These are phyloP conservation scores for Chydorus sphaericus DNA, from an alignment of 2,888 invertebrate genomes.

Conservation along the genomic window DNA sequence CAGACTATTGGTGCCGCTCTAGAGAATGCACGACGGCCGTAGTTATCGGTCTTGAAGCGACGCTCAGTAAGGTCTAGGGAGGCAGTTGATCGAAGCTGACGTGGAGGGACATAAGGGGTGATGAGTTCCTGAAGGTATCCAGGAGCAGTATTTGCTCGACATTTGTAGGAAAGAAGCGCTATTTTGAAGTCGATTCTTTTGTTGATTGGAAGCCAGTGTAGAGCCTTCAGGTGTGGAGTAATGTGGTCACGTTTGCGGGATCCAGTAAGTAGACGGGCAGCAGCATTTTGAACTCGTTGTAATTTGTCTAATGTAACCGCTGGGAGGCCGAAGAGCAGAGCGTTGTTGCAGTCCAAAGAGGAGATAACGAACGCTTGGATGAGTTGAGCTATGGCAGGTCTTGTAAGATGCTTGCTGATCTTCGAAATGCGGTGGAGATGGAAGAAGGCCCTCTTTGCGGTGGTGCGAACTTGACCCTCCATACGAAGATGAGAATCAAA, in stretches of 20 bases:
- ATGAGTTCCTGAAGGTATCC: too few relatives aligned
- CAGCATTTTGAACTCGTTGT: not conserved
- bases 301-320: not conserved
- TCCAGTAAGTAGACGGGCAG: not conserved
- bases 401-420: not conserved
- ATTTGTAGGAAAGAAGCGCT: too few relatives aligned
- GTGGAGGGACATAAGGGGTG: too few relatives aligned
- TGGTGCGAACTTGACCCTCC: not conserved
- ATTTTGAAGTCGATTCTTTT: too few relatives aligned
- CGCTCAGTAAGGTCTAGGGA: too few relatives aligned
- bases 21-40: not conserved
- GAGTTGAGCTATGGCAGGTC: not conserved
- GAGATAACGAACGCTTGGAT: not conserved
- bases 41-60: not conserved
- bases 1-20: not conserved
- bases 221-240: not conserved
- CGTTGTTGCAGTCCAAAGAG: not conserved
- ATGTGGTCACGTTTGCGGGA: not conserved
- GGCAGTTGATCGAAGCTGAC: too few relatives aligned
- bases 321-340: not conserved
- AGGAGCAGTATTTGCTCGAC: too few relatives aligned
- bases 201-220: slow-evolving; percentile 1
- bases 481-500: not conserved
- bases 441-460: not conserved
- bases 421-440: not conserved